Conservation (phyloP, 1,140 invertebrate species). For the Sminthurinus signatus region DNA sequence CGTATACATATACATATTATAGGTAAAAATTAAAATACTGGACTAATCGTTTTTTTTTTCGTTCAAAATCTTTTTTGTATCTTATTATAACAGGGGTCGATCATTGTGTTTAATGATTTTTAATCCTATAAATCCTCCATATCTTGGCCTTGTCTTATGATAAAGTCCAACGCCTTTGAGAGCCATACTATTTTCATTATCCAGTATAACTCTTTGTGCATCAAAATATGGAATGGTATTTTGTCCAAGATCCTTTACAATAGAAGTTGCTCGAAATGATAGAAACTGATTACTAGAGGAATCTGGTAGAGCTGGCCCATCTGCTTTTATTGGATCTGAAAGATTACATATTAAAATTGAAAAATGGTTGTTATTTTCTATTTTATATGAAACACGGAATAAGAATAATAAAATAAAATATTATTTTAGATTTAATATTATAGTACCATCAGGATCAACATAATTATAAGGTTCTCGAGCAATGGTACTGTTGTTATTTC, state of each 20-base stretch:
- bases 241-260: constrained; percentile 11
- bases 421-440: too few species aligned
- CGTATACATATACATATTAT: too few species aligned
- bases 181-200: neutral
- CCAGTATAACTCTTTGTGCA: constrained; percentile 14
- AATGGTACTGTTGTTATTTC: constrained; percentile 1
- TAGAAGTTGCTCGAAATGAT: constrained; percentile 6
- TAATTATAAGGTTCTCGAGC: constrained; percentile 9
- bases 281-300: constrained; percentile 23
- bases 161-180: constrained; percentile 18
- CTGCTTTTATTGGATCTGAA: constrained; percentile 14
- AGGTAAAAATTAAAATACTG: too few species aligned
- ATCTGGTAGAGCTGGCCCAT: constrained; percentile 23
- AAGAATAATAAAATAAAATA: too few species aligned
- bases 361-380: too few species aligned
- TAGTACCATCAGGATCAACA: constrained; percentile 11
- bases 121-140: constrained; percentile 15
- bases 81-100: too few species aligned
- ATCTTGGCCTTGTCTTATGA: constrained; percentile 12
- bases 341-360: too few species aligned
- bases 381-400: too few species aligned
- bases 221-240: constrained; percentile 22
- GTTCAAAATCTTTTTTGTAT: too few species aligned
- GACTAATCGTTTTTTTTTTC: too few species aligned
- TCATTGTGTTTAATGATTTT: constrained; percentile 14